Percentiles rank a stretch among this genome's conserved stretches.
Evolutionary conservation across 1,140 invertebrate species (phyloP).

Genomic region (Diprion similis): DNA sequence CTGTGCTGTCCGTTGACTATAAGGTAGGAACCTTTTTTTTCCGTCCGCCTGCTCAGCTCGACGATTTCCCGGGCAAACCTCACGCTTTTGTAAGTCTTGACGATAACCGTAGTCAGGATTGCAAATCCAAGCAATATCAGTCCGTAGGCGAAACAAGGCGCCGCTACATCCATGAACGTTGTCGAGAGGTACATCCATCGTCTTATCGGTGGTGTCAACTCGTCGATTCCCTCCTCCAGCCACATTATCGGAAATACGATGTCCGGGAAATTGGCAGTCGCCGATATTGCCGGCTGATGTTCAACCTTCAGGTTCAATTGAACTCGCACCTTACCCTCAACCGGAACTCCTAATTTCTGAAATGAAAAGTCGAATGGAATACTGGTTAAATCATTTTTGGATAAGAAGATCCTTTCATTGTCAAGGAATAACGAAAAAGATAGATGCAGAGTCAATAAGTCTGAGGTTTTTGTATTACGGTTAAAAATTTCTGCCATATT

Average conservation of each 20-base stretch:
- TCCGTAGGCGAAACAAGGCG: constrained; percentile 74
- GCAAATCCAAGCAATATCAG: constrained; percentile 72
- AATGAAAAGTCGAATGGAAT: constrained; percentile 40
- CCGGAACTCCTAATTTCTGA: constrained; percentile 84
- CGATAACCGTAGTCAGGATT: constrained; percentile 69
- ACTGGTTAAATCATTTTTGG: constrained; percentile 16
- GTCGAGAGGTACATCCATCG: constrained; percentile 81
- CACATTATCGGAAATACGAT: constrained; percentile 88
- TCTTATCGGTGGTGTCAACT: constrained; percentile 76
- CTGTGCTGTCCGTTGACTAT: constrained; percentile 74
- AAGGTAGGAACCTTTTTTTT: constrained; percentile 74
- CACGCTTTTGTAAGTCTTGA: constrained; percentile 77
- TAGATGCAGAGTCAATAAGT: not conserved
- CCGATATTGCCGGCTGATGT: constrained; percentile 72
- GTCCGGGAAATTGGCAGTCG: constrained; percentile 77
- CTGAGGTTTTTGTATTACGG: not conserved
- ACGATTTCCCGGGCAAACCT: constrained; percentile 78
- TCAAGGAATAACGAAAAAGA: constrained; percentile 8
- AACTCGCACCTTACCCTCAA: constrained; percentile 81
- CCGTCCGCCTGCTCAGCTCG: constrained; percentile 74
- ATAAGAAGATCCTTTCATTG: not conserved
- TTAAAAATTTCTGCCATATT: not conserved
- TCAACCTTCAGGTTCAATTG: constrained; percentile 85
- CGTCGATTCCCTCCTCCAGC: constrained; percentile 87
- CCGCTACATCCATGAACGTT: constrained; percentile 73